Base-by-base conservation (phyloP, 2,888 invertebrate species). In the Epinotia demarniana region DNA sequence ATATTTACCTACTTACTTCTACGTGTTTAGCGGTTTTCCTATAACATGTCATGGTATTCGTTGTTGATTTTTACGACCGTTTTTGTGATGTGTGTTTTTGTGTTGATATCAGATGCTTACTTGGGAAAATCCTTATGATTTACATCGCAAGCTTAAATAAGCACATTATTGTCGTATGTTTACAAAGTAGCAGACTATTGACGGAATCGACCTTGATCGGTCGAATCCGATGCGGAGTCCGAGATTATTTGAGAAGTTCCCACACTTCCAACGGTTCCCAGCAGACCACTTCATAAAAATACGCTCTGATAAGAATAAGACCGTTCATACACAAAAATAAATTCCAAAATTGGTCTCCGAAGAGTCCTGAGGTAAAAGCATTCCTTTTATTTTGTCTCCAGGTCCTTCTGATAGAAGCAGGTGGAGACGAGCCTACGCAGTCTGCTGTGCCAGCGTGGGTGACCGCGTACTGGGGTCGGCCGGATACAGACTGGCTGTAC, bases 381-480 rank as follows among this genome's bases (percentile, higher is more conserved):
- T 49, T 49, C 13, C 61, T 74, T 66, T n/a, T 16, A 39, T 72
- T 23, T 39, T 68, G 63, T 60, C 39, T 61, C 12, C 81, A 96
- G 92, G 96, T 97, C n/a, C 83, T 97, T 39, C 86, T 97, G 12
- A 86, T 97, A 77, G 97, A 97, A 90, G 96, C 96, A 0, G 97
- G 97, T 0, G 96, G 95, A 0, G 96, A 96, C 81, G 96, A 96
- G 85, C 96, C 96, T 0, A 95, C 95, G 0, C 95, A 95, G 58
- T 92, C 96, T 0, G 87, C 92, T 3, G 93, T 96, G 3, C 97
- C 97, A 0, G 95, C 96, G n/a, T 95, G 96, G 95, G 95, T 96
- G n/a, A 94, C 95, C 0, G 95, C 95, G 66, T 96, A 95, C 82
- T 95, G 96, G 89, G 94, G 94, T 16, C 90, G 95, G 73, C 90